Evolutionary conservation across 2,888 invertebrate species (phyloP), one percentile per base, ranked within the genome.

Genomic region (Protonemura montana): DNA sequence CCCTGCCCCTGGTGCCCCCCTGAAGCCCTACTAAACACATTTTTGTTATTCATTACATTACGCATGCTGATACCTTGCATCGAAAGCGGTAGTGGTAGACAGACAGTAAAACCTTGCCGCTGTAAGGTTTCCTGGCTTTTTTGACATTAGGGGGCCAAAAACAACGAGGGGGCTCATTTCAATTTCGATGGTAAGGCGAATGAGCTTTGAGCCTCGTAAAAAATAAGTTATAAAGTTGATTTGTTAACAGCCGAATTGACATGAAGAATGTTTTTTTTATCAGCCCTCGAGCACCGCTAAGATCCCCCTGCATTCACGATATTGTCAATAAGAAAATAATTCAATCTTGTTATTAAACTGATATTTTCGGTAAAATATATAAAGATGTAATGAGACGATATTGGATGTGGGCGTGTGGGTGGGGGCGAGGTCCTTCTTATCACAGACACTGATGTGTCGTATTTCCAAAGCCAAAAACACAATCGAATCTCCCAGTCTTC

Each of bases 11-110:
- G n/a, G n/a, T n/a, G n/a, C n/a, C 59, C 59, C 59, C 21, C 59
- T 21, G 59, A 59, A 59, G 13, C 59, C 59, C 59, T 59, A 59
- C 16, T 59, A 59, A 59, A 59, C 59, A 59, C 59, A 59, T 21
- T 59, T 59, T 59, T 59, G 59, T 59, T 59, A 59, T 59, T 59
- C 59, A 59, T 59, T 59, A 59, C 59, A 59, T 59, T 59, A 59
- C 59, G 7, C 21, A 59, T 59, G 59, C 59, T 59, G 59, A 59
- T 59, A 21, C 59, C 6, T 21, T 59, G 16, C 21, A 59, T 59
- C 2, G 59, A 59, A 59, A 59, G 16, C 1, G 21, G 59, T 59
- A 21, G 16, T 2, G 3, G 16, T 2, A 10, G 13, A 13, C 13
- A 59, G 16, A 59, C 59, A 41, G 16, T 59, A 13, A 59, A 59